Percentiles rank a stretch among this genome's conserved stretches.
Evolutionary conservation across 2,113 vertebrate genomes (phyloP).

Genomic region (Rhynchomys soricoides): DNA sequence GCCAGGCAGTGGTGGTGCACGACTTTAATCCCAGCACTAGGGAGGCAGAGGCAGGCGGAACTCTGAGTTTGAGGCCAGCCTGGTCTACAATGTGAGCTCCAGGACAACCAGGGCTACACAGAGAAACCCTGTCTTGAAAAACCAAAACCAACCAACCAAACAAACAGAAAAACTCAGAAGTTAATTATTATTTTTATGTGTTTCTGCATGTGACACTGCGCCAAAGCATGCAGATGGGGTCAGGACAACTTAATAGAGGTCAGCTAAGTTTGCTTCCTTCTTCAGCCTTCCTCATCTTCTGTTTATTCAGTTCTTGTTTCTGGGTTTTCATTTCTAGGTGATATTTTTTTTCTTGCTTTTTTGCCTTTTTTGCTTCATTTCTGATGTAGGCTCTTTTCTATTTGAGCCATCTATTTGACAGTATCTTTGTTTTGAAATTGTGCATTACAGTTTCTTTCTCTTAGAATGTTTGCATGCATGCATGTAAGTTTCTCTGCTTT

Average conservation of each 20-base stretch:
- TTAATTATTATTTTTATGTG: no score
- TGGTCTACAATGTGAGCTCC: no score
- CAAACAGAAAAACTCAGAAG: no score
- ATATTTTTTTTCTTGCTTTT: no score
- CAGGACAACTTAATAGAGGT: not conserved
- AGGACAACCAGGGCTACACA: no score
- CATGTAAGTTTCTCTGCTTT: not conserved
- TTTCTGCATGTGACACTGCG: not conserved
- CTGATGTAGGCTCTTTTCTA: not conserved
- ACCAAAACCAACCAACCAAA: no score
- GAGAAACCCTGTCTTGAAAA: no score
- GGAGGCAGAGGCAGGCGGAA: no score
- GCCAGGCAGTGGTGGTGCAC: no score
- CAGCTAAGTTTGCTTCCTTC: not conserved
- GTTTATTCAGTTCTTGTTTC: not conserved
- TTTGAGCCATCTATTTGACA: not conserved
- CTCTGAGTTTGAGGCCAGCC: no score
- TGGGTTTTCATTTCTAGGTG: not conserved
- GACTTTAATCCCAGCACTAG: no score
- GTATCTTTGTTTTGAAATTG: not conserved
- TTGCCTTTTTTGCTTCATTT: not conserved
- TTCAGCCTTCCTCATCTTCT: not conserved
- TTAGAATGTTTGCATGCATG: not conserved
- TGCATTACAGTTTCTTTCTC: not conserved
- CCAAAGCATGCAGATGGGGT: no score